Evolutionary conservation across 2,113 vertebrate genomes (phyloP), one percentile per base, ranked within the genome.

Genomic region (Talpa occidentalis): DNA sequence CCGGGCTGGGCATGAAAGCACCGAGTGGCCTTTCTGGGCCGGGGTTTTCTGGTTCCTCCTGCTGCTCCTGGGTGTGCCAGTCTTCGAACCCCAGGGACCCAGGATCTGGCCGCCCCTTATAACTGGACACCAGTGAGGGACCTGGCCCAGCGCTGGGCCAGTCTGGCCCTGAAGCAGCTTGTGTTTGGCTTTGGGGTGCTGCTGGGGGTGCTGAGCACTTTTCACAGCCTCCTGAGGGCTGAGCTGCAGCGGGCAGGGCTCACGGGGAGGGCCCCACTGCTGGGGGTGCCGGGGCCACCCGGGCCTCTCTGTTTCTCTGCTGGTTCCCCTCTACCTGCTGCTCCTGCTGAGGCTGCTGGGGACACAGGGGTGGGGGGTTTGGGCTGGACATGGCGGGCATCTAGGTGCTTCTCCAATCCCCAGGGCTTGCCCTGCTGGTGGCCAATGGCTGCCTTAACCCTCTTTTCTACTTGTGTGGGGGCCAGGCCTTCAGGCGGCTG

Each of bases 81-180:
- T 6, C 32, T 40, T 19, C 0, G 6, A n/a, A 6, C 19, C 5
- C 2, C 0, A 6, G 9, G 26, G 22, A 17, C 7, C 52, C 30
- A 6, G 16, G 10, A 17, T 44, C 1, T 0, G 0, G 37, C 4
- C 0, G 2, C 28, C n/a, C 28, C 32, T 8, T 15, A 0, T 10
- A 85, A 77, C 2, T 2, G 70, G 72, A 70, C 9, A 0, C 16
- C 59, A 0, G 24, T 30, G 0, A 0, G 28, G 17, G 40, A 17
- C 9, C 4, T 12, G 1, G 2, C 24, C 3, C 4, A 12, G 30
- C 15, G 3, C 1, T 3, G 44, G 62, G 5, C 60, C 21, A 1
- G 7, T n/a, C 49, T 21, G 2, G 12, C 12, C 0, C 15, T 78
- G 40, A 80, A 28, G 6, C 82, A 79, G 76, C 52, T 30, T 3